A percentile compares a stretch with the other conserved stretches of the same genome.
These are phyloP conservation scores for Mythimna pallens DNA, from an alignment of 2,888 invertebrate genomes.

Conservation along the genomic window DNA sequence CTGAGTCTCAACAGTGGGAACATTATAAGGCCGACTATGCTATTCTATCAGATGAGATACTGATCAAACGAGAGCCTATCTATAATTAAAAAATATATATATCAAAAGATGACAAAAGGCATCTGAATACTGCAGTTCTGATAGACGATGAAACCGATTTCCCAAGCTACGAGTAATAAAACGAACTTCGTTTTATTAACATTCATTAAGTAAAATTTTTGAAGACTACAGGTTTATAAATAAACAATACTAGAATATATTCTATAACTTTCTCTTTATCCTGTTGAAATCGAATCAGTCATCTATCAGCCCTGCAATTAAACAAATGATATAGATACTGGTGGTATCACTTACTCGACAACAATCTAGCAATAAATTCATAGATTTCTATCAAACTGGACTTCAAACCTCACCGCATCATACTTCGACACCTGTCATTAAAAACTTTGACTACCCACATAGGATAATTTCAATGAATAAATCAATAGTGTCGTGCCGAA, in stretches of 20 bases:
- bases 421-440: constrained; percentile 61
- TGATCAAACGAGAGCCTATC: too few species aligned
- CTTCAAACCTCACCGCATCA: constrained; percentile 13
- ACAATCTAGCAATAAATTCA: constrained; percentile 18
- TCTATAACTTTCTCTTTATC: background rate
- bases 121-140: background rate
- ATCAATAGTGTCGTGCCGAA: constrained; percentile 77
- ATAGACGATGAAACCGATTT: background rate
- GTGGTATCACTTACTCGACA: background rate
- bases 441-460: constrained; percentile 52
- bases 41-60: too few species aligned
- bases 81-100: too few species aligned
- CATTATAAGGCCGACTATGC: too few species aligned
- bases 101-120: background rate
- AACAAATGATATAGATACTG: background rate
- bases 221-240: too few species aligned
- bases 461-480: constrained; percentile 69
- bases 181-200: background rate
- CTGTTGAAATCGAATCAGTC: background rate
- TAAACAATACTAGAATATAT: background rate
- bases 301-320: background rate
- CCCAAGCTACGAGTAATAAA: background rate
- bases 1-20: too few species aligned
- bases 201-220: background rate
- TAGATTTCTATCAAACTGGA: constrained; percentile 20